Percentiles rank a stretch among this genome's conserved stretches.
Conservation (phyloP, 1,140 invertebrate species). For the Tetragnatha versicolor region DNA sequence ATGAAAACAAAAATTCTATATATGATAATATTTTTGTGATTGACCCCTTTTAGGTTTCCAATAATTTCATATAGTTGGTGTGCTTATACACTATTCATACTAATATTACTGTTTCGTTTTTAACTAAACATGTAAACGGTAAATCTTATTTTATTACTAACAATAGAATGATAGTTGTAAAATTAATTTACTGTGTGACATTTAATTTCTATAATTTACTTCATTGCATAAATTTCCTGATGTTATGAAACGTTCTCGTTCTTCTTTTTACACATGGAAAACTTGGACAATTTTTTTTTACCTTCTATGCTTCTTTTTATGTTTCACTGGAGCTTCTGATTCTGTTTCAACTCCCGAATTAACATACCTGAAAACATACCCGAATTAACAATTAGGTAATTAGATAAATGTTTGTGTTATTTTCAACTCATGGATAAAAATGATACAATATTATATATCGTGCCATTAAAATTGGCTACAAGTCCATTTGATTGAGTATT, state of each 20-base stretch:
- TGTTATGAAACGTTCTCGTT: not conserved
- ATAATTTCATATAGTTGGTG: no score
- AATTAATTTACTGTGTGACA: not conserved
- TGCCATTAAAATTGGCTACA: no score
- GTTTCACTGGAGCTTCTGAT: constrained; percentile 66
- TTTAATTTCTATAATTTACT: not conserved
- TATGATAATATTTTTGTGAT: no score
- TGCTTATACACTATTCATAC: no score
- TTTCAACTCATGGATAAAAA: not conserved
- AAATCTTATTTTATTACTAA: not conserved
- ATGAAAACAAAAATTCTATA: no score
- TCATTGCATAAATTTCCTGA: not conserved
- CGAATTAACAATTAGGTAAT: not conserved
- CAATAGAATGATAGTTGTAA: not conserved
- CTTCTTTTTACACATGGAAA: not conserved
- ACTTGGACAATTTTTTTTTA: not conserved
- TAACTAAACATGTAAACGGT: not conserved
- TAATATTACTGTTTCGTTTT: not conserved
- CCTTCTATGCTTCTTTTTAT: constrained; percentile 69
- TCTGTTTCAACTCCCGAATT: constrained; percentile 67
- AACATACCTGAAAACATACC: constrained; percentile 62
- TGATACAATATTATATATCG: no score
- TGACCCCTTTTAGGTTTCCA: no score
- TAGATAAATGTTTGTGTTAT: not conserved
- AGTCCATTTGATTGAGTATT: no score